These are phyloP conservation scores for Orthochromis malagaraziensis DNA, from an alignment of 2,113 vertebrate species.

Conservation along the genomic window DNA sequence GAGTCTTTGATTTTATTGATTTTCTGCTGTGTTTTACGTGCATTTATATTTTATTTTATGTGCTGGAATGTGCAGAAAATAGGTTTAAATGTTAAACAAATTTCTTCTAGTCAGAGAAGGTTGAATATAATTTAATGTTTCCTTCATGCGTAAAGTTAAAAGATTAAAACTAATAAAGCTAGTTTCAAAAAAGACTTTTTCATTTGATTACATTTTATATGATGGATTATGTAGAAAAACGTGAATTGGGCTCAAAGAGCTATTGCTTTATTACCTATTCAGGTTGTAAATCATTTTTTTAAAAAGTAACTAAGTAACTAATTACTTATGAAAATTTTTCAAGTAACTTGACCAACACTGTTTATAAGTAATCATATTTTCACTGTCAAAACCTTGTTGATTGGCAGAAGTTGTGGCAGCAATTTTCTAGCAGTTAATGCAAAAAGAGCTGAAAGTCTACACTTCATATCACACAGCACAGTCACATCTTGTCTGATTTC, in stretches of 20 bases:
- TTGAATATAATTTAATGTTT: not conserved
- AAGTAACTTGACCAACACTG: not conserved
- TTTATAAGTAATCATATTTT: not conserved
- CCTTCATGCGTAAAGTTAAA: not conserved
- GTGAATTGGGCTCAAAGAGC: not conserved
- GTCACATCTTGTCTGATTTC: not conserved
- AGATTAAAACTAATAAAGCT: not conserved
- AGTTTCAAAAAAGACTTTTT: not conserved
- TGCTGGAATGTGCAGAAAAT: not conserved
- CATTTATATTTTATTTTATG: not conserved
- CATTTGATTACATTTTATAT: not conserved
- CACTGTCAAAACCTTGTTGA: not conserved
- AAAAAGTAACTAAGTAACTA: not conserved
- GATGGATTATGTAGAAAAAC: not conserved
- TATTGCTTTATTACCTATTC: not conserved
- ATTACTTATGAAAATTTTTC: not conserved
- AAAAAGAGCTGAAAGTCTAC: not conserved
- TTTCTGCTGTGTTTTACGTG: not conserved
- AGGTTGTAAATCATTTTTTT: not conserved
- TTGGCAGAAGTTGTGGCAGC: not conserved
- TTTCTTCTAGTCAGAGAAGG: not conserved
- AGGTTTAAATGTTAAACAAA: not conserved
- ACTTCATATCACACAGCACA: not conserved
- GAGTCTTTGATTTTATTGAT: not conserved
- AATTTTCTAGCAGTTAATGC: not conserved